Percentiles rank a stretch among this genome's conserved stretches.
Evolutionary conservation across 1,140 invertebrate genomes (phyloP).

Genomic region (Drosophila bipectinata): DNA sequence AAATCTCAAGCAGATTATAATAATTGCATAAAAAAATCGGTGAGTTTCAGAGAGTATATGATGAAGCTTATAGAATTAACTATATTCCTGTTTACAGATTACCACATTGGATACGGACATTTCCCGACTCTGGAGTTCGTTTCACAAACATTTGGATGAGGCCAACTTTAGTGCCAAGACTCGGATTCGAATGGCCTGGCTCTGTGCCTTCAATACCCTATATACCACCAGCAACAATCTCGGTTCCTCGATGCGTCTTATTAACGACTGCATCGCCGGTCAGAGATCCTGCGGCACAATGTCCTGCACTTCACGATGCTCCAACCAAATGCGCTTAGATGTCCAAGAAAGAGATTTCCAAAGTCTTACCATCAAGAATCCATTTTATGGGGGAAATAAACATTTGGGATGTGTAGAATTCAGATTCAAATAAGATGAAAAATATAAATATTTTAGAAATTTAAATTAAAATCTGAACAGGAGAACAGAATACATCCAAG

Average conservation of each 20-base stretch:
- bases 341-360: not conserved
- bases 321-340: slow-evolving; percentile 31
- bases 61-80: not conserved
- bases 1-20: slow-evolving; percentile 13
- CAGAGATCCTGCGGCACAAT: not conserved
- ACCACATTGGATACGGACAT: not conserved
- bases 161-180: slow-evolving; percentile 9
- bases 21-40: slow-evolving; percentile 2
- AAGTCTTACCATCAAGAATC: slow-evolving; percentile 15
- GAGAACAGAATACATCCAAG: slow-evolving; percentile 2
- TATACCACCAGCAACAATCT: slow-evolving; percentile 10
- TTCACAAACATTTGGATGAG: slow-evolving; percentile 5
- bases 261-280: slow-evolving; percentile 10
- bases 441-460: not conserved
- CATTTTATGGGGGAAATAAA: slow-evolving; percentile 13
- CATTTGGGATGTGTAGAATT: slow-evolving; percentile 34
- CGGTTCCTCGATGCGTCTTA: not conserved
- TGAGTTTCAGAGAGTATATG: too few relatives aligned
- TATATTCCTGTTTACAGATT: not conserved
- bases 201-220: slow-evolving; percentile 6
- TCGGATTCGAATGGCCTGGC: slow-evolving; percentile 4
- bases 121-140: slow-evolving; percentile 7
- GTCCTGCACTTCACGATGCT: slow-evolving; percentile 16
- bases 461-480: slow-evolving; percentile 1
- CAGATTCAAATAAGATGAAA: slow-evolving; percentile 23